Base-by-base conservation (phyloP, 2,888 invertebrate species). In the Mayetiola destructor region DNA sequence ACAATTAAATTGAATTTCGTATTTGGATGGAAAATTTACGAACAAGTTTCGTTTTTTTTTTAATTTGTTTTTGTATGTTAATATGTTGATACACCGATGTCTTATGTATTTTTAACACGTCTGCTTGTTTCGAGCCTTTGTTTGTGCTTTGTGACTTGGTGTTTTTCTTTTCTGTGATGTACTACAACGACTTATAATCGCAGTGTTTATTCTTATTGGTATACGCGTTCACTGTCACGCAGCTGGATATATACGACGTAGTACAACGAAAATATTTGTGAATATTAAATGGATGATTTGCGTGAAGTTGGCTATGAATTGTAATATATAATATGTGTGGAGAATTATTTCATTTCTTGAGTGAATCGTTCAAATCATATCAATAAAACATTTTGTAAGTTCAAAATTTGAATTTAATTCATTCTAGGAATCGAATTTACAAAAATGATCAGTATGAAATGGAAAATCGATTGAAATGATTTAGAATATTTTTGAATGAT, bases 111-210 rank as follows among this genome's bases (percentile, higher is more conserved):
- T 48, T 27, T 48, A 48, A 48, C 48, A 48, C 48, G 48, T 48
- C 48, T 48, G 27, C 48, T 48, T 48, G 27, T 48, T 48, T 27
- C 48, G 29, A 27, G 48, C n/a, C 48, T 48, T 48, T 48, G 48
- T 48, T 27, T 48, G 48, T 27, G 48, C 23, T 27, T 48, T 48
- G 23, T 39, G n/a, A n/a, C 18, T 36, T 42, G 3, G 16, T 48
- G 48, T 27, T 27, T n/a, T 48, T 48, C 48, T 48, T 48, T 23
- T 27, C 16, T 39, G 8, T 39, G 39, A 16, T 12, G 32, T 32
- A 18, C 6, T 20, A 39, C 2, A 18, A 3, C 20, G 3, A 2
- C 36, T 8, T 36, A 21, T 12, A 21, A 48, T n/a, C 6, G 29
- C 48, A 48, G 27, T 48, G 29, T 48, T 48, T 48, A 48, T 48